These are phyloP conservation scores for Decapterus maruadsi DNA, from an alignment of 2,797 vertebrate species.

Conservation along the genomic window DNA sequence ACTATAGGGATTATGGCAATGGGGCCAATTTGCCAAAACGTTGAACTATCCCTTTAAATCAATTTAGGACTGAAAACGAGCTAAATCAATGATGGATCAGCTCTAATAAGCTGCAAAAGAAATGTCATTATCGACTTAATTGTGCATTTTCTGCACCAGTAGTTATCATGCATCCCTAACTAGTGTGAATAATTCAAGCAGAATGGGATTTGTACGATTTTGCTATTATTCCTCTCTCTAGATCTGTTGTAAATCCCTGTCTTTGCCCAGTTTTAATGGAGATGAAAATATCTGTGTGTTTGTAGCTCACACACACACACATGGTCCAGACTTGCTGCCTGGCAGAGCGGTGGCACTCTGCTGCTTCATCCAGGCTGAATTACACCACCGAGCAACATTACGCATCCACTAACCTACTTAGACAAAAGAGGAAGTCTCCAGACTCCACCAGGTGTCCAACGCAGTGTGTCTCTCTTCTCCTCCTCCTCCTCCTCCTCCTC, in stretches of 20 bases:
- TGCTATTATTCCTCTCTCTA: not conserved
- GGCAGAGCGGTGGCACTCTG: constrained; percentile 58
- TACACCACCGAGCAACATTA: constrained; percentile 47
- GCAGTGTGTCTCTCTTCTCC: constrained; percentile 28
- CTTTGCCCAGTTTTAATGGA: constrained; percentile 27
- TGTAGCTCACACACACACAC: constrained; percentile 42
- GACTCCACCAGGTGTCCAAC: constrained; percentile 53
- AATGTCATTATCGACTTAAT: too few relatives aligned
- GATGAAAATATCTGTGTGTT: constrained; percentile 41
- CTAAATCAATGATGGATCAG: too few relatives aligned
- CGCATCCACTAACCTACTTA: constrained; percentile 70
- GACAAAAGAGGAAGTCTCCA: constrained; percentile 52
- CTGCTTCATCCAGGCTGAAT: constrained; percentile 61
- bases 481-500: constrained; percentile 20
- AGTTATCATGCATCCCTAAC: too few relatives aligned
- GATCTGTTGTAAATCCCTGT: constrained; percentile 17
- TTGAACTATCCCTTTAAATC: too few relatives aligned
- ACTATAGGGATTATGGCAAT: too few relatives aligned
- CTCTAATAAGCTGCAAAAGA: too few relatives aligned
- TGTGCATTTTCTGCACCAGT: too few relatives aligned
- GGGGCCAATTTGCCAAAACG: too few relatives aligned
- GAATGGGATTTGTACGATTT: constrained; percentile 8
- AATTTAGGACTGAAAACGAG: too few relatives aligned
- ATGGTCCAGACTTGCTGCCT: constrained; percentile 50
- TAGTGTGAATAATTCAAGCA: too few relatives aligned